These are phyloP conservation scores for Lysandra coridon DNA, from an alignment of 2,888 invertebrate genomes.

Conservation along the genomic window DNA sequence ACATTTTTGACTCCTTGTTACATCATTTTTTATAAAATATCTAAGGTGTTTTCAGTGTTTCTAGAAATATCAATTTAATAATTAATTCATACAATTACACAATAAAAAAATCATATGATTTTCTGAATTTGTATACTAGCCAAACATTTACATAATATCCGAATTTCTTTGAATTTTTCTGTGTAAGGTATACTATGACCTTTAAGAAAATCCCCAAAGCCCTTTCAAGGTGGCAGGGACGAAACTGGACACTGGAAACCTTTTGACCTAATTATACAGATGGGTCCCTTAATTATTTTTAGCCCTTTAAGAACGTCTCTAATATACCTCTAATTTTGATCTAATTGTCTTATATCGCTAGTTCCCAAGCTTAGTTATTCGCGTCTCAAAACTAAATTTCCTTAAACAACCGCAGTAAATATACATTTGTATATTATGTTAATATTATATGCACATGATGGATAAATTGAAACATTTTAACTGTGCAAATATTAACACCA, in stretches of 20 bases:
- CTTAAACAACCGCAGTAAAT: background rate
- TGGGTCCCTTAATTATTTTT: conserved; percentile 1
- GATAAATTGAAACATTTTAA: background rate
- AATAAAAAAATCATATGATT: no score
- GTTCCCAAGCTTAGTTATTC: background rate
- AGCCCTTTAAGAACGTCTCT: background rate
- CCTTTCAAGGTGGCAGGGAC: background rate
- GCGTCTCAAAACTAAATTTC: background rate
- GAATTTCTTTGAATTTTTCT: background rate
- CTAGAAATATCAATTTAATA: no score
- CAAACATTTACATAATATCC: no score
- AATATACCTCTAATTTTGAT: background rate
- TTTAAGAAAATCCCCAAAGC: background rate
- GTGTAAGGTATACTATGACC: background rate
- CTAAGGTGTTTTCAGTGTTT: no score
- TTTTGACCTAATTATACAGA: background rate
- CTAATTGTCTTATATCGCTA: background rate
- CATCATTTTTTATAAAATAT: no score
- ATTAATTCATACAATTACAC: no score
- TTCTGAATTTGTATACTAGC: no score
- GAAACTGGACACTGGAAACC: background rate
- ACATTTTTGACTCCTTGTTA: no score
- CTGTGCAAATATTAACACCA: background rate
- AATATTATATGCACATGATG: background rate
- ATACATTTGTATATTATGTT: conserved; percentile 9